phyloP scores from a whole-genome alignment of 2,888 invertebrate species.

The Drosophila limbata region DNA sequence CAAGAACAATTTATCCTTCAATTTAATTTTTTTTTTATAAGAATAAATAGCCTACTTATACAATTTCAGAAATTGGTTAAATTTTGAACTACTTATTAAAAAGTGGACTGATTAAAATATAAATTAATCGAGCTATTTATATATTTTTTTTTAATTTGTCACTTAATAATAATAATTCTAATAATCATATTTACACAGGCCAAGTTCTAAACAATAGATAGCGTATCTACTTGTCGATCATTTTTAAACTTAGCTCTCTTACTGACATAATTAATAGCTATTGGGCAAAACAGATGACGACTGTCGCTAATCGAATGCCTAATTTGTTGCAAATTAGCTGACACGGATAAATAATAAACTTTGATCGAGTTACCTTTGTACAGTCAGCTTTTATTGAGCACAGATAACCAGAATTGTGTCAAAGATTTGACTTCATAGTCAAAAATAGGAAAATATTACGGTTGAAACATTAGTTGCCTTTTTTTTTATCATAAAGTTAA shows the following conservation, averaged over 20 bases:
- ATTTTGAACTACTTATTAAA: no score
- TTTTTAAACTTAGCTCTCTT: neutral
- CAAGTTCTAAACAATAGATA: no score
- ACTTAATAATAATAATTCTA: no score
- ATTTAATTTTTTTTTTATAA: no score
- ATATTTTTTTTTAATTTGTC: no score
- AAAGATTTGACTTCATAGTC: neutral
- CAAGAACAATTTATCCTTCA: no score
- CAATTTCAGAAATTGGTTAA: no score
- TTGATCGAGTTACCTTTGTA: constrained; percentile 24
- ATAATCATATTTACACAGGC: no score
- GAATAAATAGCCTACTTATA: no score
- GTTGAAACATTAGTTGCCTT: neutral
- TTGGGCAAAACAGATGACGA: constrained; percentile 9
- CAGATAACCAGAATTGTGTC: neutral
- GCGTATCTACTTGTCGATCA: constrained; percentile 16
- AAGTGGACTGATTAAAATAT: no score
- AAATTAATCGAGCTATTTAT: no score
- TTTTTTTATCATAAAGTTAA: neutral
- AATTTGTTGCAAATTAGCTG: constrained; percentile 51
- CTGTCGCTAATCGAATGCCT: constrained; percentile 48
- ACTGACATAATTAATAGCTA: constrained; percentile 9
- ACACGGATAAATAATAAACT: constrained; percentile 37
- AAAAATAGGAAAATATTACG: neutral
- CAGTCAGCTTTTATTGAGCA: constrained; percentile 9